Conservation (phyloP, 2,797 vertebrate species). For the Eulemur mongoz region DNA sequence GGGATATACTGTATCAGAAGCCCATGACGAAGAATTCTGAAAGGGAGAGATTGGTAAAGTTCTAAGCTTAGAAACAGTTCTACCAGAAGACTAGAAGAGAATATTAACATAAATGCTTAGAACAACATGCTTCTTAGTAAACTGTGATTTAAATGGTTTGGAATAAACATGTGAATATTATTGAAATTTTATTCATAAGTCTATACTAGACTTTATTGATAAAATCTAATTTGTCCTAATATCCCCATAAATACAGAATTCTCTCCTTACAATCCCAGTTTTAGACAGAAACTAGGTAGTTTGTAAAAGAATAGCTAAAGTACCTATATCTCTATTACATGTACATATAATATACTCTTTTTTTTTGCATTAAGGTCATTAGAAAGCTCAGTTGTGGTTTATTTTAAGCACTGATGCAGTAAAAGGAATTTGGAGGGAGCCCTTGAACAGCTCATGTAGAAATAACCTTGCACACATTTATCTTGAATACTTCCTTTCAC, state of each 20-base stretch:
- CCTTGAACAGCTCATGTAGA: constrained; percentile 27
- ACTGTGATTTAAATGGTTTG: neutral
- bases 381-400: constrained; percentile 19
- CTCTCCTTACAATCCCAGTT: neutral
- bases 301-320: neutral
- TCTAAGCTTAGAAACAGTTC: neutral
- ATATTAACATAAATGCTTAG: neutral
- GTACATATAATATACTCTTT: neutral
- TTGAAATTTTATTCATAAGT: neutral
- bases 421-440: constrained; percentile 43
- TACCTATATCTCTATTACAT: neutral
- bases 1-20: neutral
- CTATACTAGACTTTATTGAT: neutral
- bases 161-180: neutral
- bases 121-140: neutral
- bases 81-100: neutral
- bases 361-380: neutral
- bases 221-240: neutral
- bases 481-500: constrained; percentile 55
- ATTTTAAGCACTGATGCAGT: constrained; percentile 41
- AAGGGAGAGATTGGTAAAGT: neutral
- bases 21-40: neutral
- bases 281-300: neutral
- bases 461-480: neutral
- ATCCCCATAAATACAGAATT: constrained; percentile 11